Percentiles rank a stretch among this genome's conserved stretches.
Conservation (phyloP, 2,797 vertebrate species). For the Sebastiscus tertius region DNA sequence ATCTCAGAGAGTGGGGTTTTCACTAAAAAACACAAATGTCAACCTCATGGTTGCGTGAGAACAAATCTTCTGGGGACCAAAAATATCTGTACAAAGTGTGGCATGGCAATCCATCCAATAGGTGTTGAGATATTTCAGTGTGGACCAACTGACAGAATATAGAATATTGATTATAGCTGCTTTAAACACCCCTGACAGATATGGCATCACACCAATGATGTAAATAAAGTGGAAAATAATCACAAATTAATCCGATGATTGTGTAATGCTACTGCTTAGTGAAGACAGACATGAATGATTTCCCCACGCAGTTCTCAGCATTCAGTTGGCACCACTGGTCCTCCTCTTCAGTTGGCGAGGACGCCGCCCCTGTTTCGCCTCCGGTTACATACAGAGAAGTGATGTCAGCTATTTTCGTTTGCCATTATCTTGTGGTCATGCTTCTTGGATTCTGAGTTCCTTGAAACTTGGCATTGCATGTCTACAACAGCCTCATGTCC, state of each 20-base stretch:
- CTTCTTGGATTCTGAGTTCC: constrained; percentile 35
- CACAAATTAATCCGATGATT: constrained; percentile 1
- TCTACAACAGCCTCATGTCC: constrained; percentile 12
- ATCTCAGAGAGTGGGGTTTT: not conserved
- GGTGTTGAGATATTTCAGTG: not conserved
- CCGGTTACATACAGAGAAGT: constrained; percentile 27
- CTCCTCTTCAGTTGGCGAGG: not conserved
- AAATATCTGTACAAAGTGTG: not conserved
- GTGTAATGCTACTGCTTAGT: not conserved
- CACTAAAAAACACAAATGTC: not conserved
- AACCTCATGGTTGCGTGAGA: not conserved
- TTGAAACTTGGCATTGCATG: constrained; percentile 31
- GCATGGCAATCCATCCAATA: no score
- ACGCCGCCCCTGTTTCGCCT: constrained; percentile 27
- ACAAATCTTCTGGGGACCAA: no score
- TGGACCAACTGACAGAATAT: not conserved
- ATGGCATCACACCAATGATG: not conserved
- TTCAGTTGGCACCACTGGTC: constrained; percentile 10
- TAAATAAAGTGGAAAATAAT: not conserved
- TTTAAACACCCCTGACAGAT: not conserved
- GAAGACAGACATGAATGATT: not conserved
- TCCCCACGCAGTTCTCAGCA: not conserved
- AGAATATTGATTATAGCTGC: not conserved
- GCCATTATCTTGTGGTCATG: constrained; percentile 59
- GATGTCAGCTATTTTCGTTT: constrained; percentile 72